Conservation (phyloP, 2,888 invertebrate genomes). For the Eulithis testata region DNA sequence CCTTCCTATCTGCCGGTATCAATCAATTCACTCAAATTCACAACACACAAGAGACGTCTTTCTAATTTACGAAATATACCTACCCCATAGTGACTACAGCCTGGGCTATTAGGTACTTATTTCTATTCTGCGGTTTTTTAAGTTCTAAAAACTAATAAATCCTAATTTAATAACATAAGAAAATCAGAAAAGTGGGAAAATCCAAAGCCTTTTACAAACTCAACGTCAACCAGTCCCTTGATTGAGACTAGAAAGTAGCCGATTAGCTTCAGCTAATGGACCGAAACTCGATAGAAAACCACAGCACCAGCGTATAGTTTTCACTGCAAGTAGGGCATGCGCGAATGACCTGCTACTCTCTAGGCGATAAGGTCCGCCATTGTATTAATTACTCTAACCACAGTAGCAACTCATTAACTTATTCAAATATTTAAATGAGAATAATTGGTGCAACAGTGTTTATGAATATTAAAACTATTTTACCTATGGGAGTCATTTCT, state of each 20-base stretch:
- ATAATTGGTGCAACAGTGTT: constrained; percentile 6
- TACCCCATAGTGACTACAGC: too few species aligned
- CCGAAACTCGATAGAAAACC: constrained; percentile 78
- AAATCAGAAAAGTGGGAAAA: too few species aligned
- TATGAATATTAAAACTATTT: constrained; percentile 5
- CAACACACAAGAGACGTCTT: too few species aligned
- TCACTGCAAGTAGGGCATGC: constrained; percentile 76
- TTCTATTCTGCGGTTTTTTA: too few species aligned
- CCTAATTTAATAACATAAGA: too few species aligned
- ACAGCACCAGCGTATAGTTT: constrained; percentile 73
- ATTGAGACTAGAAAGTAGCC: constrained; percentile 68
- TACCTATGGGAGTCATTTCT: background rate
- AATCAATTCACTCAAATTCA: background rate
- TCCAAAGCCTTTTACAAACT: too few species aligned
- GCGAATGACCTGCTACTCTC: constrained; percentile 68
- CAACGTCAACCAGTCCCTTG: constrained; percentile 45
- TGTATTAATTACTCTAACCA: constrained; percentile 46
- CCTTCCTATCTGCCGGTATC: constrained; percentile 5
- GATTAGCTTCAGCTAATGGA: constrained; percentile 65
- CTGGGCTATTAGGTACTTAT: too few species aligned
- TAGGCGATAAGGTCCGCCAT: constrained; percentile 57
- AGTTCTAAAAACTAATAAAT: too few species aligned
- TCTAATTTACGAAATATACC: too few species aligned
- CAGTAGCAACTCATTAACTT: constrained; percentile 27
- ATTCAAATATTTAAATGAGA: constrained; percentile 25